phyloP scores from a whole-genome alignment of 2,888 invertebrate species.

The Dryobota labecula region DNA sequence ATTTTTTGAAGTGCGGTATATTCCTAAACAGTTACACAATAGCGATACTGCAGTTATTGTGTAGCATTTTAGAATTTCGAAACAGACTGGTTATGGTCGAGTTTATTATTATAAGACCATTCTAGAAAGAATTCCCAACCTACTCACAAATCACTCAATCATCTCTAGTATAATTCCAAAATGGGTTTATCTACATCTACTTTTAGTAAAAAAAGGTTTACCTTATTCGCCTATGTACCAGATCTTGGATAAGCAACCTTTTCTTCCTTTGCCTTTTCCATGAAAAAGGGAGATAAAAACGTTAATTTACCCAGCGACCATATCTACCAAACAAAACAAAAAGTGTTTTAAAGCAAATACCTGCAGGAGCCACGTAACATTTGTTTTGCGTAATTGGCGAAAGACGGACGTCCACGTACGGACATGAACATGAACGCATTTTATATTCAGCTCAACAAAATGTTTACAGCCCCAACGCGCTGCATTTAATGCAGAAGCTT shows the following conservation, averaged over 20 bases:
- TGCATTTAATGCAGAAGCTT: conserved; percentile 13
- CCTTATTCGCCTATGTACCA: neutral
- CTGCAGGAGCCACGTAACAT: conserved; percentile 1
- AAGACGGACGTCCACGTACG: conserved; percentile 9
- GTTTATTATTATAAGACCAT: neutral
- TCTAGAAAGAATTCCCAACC: neutral
- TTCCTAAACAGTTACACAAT: neutral
- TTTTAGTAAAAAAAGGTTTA: neutral
- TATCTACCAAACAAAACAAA: conserved; percentile 9
- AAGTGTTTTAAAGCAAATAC: conserved; percentile 6
- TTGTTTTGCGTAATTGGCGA: conserved; percentile 18
- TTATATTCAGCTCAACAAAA: conserved; percentile 10
- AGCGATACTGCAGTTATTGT: neutral
- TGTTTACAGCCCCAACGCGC: conserved; percentile 16
- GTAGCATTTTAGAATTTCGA: neutral
- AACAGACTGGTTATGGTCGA: neutral
- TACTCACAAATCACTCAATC: neutral
- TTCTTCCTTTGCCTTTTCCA: neutral
- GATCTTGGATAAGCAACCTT: neutral
- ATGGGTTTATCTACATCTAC: too few relatives aligned
- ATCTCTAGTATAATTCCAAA: neutral
- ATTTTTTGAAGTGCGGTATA: neutral
- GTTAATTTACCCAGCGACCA: conserved; percentile 2
- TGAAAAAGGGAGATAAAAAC: conserved; percentile 3
- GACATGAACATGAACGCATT: conserved; percentile 4